Base-by-base conservation (phyloP, 1,140 invertebrate species). In the Tetragnatha versicolor region DNA sequence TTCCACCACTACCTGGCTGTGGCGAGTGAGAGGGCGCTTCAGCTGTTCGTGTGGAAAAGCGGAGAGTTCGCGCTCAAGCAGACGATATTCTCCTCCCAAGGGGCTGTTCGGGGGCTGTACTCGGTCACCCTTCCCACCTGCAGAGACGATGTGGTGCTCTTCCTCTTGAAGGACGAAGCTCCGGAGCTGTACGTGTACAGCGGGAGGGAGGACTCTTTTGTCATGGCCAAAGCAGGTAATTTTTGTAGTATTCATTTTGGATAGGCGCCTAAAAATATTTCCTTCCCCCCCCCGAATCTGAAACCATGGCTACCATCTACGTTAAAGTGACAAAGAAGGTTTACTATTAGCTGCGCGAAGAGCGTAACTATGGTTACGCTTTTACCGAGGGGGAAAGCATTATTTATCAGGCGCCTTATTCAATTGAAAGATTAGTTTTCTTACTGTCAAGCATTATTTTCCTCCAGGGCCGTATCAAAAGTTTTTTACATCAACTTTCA, bases 1-100 rank as follows among this genome's bases (percentile, higher is more conserved):
- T 75, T 80, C 51, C 33, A 73, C 29, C 79, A 80, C 47, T 80
- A 73, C 37, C 25, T 80, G 39, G 70, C 60, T 0, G 45, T 80
- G 1, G 45, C 49, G 17, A 63, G 37, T 3, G 37, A 9, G 7
- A 66, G 17, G 1, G 20, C 29, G 7, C 79, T 75, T 22, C 33
- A 66, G 25, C 61, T 80, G 2, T 80, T 66, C 20, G 35, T 47
- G 4, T 75, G 70, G 60, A 55, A 66, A 17, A 65, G 49, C n/a
- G 61, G 37, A 68, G 61, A 70, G 31, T 80, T 65, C 47, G 17
- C 47, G 14, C 29, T 33, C 35, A 51, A n/a, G 9, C 73, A 77
- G 25, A 53, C n/a, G n/a, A n/a, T n/a, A n/a, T n/a, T n/a, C n/a
- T n/a, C 9, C 12, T 6, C 27, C 51, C 27, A 27, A 70, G 4